A percentile compares a stretch with the other conserved stretches of the same genome.
Conservation (phyloP, 2,888 invertebrate species). For the Clitarchus hookeri region DNA sequence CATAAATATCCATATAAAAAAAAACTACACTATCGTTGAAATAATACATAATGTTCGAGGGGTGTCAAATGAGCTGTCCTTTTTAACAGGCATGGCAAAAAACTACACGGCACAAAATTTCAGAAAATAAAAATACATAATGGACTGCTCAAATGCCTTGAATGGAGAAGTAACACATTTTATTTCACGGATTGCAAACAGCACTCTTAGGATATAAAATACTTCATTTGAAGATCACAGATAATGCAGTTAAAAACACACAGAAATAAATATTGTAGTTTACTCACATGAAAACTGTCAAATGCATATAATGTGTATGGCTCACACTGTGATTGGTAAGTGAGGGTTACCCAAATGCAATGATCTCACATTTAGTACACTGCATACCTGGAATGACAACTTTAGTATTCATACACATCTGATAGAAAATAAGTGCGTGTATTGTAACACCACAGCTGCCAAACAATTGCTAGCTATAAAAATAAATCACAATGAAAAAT, state of each 20-base stretch:
- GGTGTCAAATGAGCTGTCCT: neutral
- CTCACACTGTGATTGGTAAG: neutral
- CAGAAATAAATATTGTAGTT: neutral
- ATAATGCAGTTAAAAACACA: neutral
- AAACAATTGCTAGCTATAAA: too few species aligned
- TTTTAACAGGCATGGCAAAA: neutral
- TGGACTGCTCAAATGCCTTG: neutral
- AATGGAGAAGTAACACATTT: neutral
- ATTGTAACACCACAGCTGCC: too few species aligned
- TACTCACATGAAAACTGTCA: neutral
- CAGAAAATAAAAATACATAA: too few species aligned
- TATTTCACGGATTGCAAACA: neutral
- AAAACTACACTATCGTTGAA: neutral
- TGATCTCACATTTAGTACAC: too few species aligned
- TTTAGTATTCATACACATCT: too few species aligned
- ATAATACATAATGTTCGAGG: neutral
- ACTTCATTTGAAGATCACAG: neutral
- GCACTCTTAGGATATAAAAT: neutral
- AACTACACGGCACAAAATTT: neutral
- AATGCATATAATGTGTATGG: neutral
- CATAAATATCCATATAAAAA: neutral
- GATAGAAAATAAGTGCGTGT: too few species aligned
- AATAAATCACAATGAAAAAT: too few species aligned
- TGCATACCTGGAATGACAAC: too few species aligned
- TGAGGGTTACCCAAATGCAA: too few species aligned